These are phyloP conservation scores for Aporrectodea caliginosa DNA, from an alignment of 1,140 invertebrate species.

Conservation along the genomic window DNA sequence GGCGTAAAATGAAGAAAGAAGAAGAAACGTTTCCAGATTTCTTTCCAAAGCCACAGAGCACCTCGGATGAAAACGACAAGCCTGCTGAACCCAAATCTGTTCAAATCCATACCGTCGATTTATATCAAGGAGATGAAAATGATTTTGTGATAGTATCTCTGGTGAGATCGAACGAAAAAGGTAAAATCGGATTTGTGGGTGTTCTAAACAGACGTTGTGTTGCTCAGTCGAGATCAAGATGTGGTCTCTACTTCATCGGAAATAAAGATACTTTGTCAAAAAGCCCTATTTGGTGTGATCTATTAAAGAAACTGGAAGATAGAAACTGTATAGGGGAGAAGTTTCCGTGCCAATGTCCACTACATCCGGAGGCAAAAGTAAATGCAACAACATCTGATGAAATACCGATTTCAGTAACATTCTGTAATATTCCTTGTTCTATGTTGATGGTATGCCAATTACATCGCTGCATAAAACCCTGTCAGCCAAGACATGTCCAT, in stretches of 20 bases:
- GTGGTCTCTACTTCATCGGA: conserved; percentile 15
- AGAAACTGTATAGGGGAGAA: neutral
- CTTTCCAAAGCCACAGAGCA: neutral
- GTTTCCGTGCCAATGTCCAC: neutral
- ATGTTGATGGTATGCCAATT: conserved; percentile 3
- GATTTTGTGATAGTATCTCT: conserved; percentile 20
- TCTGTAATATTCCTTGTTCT: conserved; percentile 6
- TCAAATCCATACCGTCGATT: conserved; percentile 16
- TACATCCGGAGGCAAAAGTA: neutral
- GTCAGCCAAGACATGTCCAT: conserved; percentile 12
- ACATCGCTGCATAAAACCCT: neutral
- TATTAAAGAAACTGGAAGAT: neutral
- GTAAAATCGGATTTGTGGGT: conserved; percentile 3
- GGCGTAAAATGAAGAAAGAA: neutral
- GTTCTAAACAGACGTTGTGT: conserved; percentile 7
- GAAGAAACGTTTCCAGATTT: neutral
- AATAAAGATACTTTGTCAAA: neutral
- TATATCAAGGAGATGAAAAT: conserved; percentile 27
- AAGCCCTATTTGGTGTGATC: neutral
- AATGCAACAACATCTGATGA: neutral
- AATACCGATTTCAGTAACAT: conserved; percentile 3
- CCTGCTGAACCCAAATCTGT: neutral
- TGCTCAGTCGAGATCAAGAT: conserved; percentile 8
- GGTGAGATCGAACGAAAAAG: conserved; percentile 8
- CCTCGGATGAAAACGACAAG: neutral